Evolutionary conservation across 2,888 invertebrate species (phyloP).

Genomic region (Pristionchus fissidentatus): DNA sequence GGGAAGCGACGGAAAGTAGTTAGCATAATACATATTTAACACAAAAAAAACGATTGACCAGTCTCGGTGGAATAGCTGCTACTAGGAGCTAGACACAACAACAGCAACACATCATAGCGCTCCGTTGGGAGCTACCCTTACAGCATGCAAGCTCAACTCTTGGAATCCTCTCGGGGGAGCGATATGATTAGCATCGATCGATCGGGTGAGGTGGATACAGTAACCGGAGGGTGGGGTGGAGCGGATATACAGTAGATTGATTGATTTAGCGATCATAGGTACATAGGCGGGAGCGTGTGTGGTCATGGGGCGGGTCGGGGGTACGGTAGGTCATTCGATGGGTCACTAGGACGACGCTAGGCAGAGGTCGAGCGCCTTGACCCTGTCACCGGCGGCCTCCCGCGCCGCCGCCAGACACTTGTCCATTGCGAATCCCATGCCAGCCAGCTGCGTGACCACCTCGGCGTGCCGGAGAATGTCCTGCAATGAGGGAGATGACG

Average conservation of each 20-base stretch:
- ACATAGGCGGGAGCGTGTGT: not conserved
- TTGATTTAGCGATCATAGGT: not conserved
- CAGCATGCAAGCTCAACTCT: not conserved
- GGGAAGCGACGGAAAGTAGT: not conserved
- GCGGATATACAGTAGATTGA: not conserved
- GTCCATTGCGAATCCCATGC: conserved; percentile 58
- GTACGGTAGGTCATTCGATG: conserved; percentile 17
- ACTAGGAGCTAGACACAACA: too few relatives aligned
- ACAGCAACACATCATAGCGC: too few relatives aligned
- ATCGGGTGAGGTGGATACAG: not conserved
- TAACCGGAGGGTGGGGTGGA: not conserved
- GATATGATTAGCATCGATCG: conserved; percentile 23
- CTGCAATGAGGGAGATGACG: conserved; percentile 49
- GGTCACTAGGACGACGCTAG: conserved; percentile 38
- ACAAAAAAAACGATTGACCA: too few relatives aligned
- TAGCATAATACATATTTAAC: too few relatives aligned
- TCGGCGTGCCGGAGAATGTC: conserved; percentile 58
- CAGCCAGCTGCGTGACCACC: conserved; percentile 53
- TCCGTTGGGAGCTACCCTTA: too few relatives aligned
- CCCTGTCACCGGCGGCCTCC: conserved; percentile 53
- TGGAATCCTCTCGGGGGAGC: not conserved
- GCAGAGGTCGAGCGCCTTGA: conserved; percentile 51
- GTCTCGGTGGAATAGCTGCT: too few relatives aligned
- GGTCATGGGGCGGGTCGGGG: conserved; percentile 35
- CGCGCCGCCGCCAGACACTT: conserved; percentile 53